These are phyloP conservation scores for Ennomos quercinarius DNA, from an alignment of 2,888 invertebrate genomes.

Conservation along the genomic window DNA sequence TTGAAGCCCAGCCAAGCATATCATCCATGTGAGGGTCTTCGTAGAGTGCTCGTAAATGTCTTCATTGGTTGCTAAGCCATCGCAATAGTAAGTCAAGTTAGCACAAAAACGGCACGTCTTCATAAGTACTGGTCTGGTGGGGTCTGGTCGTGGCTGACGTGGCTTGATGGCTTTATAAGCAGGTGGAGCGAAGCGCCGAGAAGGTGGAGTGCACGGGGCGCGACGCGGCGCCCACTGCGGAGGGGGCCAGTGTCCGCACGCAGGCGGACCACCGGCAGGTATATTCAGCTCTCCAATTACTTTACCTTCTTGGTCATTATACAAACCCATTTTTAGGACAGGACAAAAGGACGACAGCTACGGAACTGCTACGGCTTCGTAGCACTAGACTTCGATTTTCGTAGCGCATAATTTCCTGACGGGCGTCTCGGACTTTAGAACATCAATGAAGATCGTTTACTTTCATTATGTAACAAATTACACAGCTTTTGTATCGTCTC, in stretches of 20 bases:
- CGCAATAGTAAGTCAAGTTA: not conserved
- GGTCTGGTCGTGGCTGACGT: slow-evolving; percentile 49
- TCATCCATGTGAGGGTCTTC: no score
- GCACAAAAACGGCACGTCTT: not conserved
- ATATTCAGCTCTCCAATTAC: slow-evolving; percentile 42
- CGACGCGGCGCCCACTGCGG: slow-evolving; percentile 77
- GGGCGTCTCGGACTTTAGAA: not conserved
- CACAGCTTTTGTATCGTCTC: not conserved
- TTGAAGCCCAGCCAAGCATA: no score
- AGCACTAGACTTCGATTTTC: slow-evolving; percentile 9
- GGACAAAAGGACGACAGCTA: slow-evolving; percentile 15
- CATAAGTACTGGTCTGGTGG: slow-evolving; percentile 41
- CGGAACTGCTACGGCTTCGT: slow-evolving; percentile 28
- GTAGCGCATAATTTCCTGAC: slow-evolving; percentile 5
- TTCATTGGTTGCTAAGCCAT: not conserved
- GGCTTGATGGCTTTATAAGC: slow-evolving; percentile 33
- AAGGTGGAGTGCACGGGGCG: slow-evolving; percentile 80
- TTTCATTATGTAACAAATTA: not conserved
- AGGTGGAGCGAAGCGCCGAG: slow-evolving; percentile 82
- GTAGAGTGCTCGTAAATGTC: not conserved
- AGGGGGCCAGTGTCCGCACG: slow-evolving; percentile 84
- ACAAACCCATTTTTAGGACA: slow-evolving; percentile 9
- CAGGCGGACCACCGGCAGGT: slow-evolving; percentile 88
- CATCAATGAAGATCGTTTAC: not conserved
- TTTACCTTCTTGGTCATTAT: slow-evolving; percentile 11